Evolutionary conservation across 2,113 vertebrate species (phyloP), one percentile per base, ranked within the genome.

Genomic region (Calcarius ornatus): DNA sequence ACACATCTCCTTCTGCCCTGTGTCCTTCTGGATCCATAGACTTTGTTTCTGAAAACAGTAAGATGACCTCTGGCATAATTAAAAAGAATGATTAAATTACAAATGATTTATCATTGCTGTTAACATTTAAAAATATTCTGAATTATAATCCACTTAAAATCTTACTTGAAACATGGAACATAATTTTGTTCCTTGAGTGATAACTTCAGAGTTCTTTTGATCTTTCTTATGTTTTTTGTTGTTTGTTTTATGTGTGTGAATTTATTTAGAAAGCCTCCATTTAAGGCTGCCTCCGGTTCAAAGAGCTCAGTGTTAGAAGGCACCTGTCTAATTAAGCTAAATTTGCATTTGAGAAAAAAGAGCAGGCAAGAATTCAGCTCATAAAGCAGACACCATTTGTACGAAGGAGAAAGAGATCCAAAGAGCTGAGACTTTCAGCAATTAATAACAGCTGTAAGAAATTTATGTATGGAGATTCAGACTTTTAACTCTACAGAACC

Each of bases 271-370:
- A 93, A 81, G 23, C 45, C 35, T 86, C 33, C 38, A 20, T 94
- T 95, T 77, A 81, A 59, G 68, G 33, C 50, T 85, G 51, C 47
- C 12, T 91, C 25, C 0, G 0, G 23, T 93, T 96, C 71, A 88
- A 30, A 93, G 79, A 77, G 30, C 68, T 90, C 35, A 12, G 79
- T 88, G 56, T 94, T 88, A 64, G n/a, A 68, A 72, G 66, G 42
- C 28, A 92, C 71, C 79, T 95, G 88, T 89, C 53, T 90, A 43
- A 90, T 92, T 43, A 70, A 90, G 50, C 23, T 63, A 70, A 86
- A 82, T 83, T 56, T 86, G 27, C 51, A 50, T 86, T 59, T 93
- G 59, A 64, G 60, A 75, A 43, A 54, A 42, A 88, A 76, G 61
- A 93, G 30, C 69, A 92, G 54, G 50, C 63, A 81, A 50, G 79